phyloP scores from a whole-genome alignment of 2,797 vertebrate genomes.

The Scyliorhinus canicula region DNA sequence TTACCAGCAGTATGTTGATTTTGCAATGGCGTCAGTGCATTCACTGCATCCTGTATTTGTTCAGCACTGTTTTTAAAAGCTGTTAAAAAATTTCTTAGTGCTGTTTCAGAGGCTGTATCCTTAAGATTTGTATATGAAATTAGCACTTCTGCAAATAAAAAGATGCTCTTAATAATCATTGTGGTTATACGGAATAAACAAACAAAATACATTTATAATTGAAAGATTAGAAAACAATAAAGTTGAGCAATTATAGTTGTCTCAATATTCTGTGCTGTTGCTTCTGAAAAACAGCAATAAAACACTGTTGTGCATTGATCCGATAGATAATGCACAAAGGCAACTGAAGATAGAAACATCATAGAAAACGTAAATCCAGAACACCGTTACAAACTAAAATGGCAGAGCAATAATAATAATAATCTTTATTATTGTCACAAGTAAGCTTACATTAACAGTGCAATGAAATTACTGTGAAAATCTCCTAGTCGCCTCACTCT shows the following conservation, averaged over 20 bases:
- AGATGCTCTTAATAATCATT: background rate
- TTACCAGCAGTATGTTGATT: slow-evolving; percentile 44
- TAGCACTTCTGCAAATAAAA: slow-evolving; percentile 48
- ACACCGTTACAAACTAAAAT: background rate
- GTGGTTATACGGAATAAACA: background rate
- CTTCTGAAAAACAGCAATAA: background rate
- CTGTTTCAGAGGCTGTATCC: slow-evolving; percentile 47
- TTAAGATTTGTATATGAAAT: slow-evolving; percentile 52
- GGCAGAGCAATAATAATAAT: too few species aligned
- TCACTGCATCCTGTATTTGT: slow-evolving; percentile 49
- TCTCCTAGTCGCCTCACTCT: too few species aligned
- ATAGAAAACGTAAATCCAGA: background rate
- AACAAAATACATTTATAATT: background rate
- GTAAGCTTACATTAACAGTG: too few species aligned
- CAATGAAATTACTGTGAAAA: too few species aligned
- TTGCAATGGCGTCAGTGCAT: slow-evolving; percentile 49
- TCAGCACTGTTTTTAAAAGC: slow-evolving; percentile 54
- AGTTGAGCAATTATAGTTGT: background rate
- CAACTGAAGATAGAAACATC: background rate
- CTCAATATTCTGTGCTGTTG: background rate
- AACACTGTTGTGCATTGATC: background rate
- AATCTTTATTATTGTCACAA: too few species aligned
- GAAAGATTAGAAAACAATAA: background rate
- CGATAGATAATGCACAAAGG: background rate
- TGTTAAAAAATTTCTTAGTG: slow-evolving; percentile 52